A percentile compares a stretch with the other conserved stretches of the same genome.
phyloP scores from a whole-genome alignment of 2,797 vertebrate species.

The Anguilla obscura region DNA sequence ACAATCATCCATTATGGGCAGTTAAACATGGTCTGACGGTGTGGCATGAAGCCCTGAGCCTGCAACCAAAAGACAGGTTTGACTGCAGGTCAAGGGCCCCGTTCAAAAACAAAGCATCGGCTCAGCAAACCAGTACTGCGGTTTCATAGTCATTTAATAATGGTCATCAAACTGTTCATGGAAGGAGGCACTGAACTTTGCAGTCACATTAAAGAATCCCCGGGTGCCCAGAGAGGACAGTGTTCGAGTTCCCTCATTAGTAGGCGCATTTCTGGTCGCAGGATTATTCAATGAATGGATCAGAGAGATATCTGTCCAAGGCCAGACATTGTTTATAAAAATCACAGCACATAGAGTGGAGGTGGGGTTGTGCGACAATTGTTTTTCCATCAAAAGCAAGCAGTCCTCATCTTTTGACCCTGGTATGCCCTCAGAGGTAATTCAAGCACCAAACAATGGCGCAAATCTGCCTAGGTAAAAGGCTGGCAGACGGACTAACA shows the following conservation, averaged over 20 bases:
- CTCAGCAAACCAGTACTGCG: neutral
- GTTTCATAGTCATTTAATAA: neutral
- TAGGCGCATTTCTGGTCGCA: neutral
- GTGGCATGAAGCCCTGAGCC: neutral
- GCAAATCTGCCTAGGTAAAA: neutral
- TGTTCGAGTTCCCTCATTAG: neutral
- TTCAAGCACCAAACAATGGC: conserved; percentile 12
- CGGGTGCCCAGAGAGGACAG: neutral
- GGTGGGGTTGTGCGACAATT: neutral
- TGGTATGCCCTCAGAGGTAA: neutral
- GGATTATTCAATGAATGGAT: neutral
- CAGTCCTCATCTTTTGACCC: neutral
- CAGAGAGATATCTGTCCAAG: neutral
- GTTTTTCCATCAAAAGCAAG: neutral
- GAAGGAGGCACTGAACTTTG: neutral
- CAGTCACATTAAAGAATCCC: neutral
- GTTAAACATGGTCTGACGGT: neutral
- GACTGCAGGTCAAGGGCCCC: too few relatives aligned
- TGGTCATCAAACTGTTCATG: neutral
- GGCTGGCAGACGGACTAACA: conserved; percentile 34
- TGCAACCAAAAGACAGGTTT: neutral
- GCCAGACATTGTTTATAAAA: neutral
- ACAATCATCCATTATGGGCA: neutral
- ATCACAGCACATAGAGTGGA: neutral
- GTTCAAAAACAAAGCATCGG: neutral